Evolutionary conservation across 2,888 invertebrate species (phyloP), one percentile per base, ranked within the genome.

Genomic region (Drosophila rubida): DNA sequence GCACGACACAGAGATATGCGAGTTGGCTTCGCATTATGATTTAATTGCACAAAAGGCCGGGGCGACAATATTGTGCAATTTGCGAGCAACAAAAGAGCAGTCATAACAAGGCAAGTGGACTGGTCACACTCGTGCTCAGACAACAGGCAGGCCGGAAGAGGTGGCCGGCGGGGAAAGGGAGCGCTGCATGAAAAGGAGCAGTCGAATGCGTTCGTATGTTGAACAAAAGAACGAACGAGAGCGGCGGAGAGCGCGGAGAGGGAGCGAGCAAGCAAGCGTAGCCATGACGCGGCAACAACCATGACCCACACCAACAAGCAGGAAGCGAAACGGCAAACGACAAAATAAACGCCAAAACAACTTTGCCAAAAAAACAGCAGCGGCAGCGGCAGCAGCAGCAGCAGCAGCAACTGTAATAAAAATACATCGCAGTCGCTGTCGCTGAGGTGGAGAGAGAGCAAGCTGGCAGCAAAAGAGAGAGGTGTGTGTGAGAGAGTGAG

Each of bases 271-370:
- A 37, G 14, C 35, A 37, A 48, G 45, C 55, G 74, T 53, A 59
- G 63, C 62, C 71, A 61, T 72, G 72, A 72, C 62, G 75, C 85
- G 78, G 48, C 78, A 61, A 49, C 69, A 82, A 90, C 90, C 90
- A 90, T 90, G 90, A 90, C 90, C 90, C 90, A 90, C 90, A 90
- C 90, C 90, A 90, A 90, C 83, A 83, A 88, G 73, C 73, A 82
- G 75, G 76, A 78, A 77, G 62, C 69, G 74, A 73, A 73, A 64
- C 67, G 60, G 53, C 60, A 55, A 73, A 64, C 67, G 60, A 55
- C 60, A 55, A 69, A 70, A 62, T 60, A 67, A 75, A 77, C 55
- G 69, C 69, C 60, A 74, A 78, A 88, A 68, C 81, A 66, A 73
- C 69, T 63, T 81, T 79, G 68, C 78, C 77, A 54, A 86, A 80